Base-by-base conservation (phyloP, 2,888 invertebrate species). In the Diaperis boleti region DNA sequence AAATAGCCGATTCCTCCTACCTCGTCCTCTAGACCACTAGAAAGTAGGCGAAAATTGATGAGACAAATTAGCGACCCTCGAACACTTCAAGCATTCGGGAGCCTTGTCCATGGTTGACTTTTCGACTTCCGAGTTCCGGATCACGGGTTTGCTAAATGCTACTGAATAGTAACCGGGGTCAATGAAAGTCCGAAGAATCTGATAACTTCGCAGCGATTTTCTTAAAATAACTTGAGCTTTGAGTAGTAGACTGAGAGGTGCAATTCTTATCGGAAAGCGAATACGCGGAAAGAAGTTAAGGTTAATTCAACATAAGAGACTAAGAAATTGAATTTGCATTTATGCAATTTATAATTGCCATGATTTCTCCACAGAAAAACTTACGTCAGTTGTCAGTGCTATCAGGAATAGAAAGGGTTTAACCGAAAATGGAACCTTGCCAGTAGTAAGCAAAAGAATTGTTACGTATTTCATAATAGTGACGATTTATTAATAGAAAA, bases 71-170 rank as follows among this genome's bases (percentile, higher is more conserved):
- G 37, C 37, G 37, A 37, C 39, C 39, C 39, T 33, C 39, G 39
- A 13, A 15, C 13, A 10, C 10, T 37, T 39, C 39, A 1, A 14
- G 8, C 14, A 39, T 39, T 39, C 39, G 39, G 6, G 39, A 7
- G 5, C 39, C 39, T 39, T 39, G 39, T 17, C 39, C 17, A 17
- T 39, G 39, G 14, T 35, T 33, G 33, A 33, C 11, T 33, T 33
- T 33, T 26, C 26, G 11, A 7, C 7, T 39, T 39, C 39, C 39
- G 39, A 39, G 39, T 39, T 39, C 39, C 39, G 39, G 1, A 39
- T 39, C 39, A 15, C 39, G 15, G n/a, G 1, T 11, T 39, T 5
- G 5, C 13, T 15, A 10, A 37, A 14, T 37, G 37, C 5, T 14
- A 37, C 15, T 39, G 39, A 39, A 11, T 17, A 14, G 15, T 15